These are phyloP conservation scores for Agrilus cyanescens DNA, from an alignment of 2,888 invertebrate species.

Conservation along the genomic window DNA sequence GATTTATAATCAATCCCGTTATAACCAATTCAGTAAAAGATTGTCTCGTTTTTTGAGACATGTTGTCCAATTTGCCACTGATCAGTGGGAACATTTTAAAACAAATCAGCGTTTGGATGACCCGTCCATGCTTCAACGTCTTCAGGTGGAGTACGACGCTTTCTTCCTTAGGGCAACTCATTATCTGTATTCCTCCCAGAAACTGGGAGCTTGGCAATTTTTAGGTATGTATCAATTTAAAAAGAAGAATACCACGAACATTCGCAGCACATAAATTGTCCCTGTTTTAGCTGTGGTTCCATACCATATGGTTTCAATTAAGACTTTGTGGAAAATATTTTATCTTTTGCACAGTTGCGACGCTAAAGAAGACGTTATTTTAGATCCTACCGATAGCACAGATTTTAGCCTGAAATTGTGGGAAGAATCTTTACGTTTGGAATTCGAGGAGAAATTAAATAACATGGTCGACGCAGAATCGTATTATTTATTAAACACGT, in stretches of 20 bases:
- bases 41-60: constrained; percentile 57
- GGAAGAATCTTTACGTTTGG: constrained; percentile 36
- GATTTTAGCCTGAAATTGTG: constrained; percentile 40
- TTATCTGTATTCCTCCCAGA: constrained; percentile 57
- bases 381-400: constrained; percentile 22
- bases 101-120: constrained; percentile 33
- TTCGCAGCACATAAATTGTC: too few relatives aligned
- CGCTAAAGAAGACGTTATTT: constrained; percentile 28
- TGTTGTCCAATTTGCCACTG: constrained; percentile 59
- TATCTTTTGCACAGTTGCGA: constrained; percentile 49
- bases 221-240: constrained; percentile 27
- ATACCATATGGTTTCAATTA: constrained; percentile 45
- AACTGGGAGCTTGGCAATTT: constrained; percentile 71
- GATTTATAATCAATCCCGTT: constrained; percentile 52
- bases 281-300: constrained; percentile 51
- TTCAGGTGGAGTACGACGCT: constrained; percentile 62
- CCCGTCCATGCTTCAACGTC: constrained; percentile 39
- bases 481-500: constrained; percentile 64
- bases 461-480: constrained; percentile 58
- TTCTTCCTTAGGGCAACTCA: constrained; percentile 57
- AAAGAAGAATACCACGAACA: too few relatives aligned
- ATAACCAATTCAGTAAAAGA: constrained; percentile 58
- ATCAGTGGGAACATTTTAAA: constrained; percentile 50
- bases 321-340: constrained; percentile 53
- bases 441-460: constrained; percentile 53